phyloP scores from a whole-genome alignment of 2,113 vertebrate genomes.

The Myotis yumanensis region DNA sequence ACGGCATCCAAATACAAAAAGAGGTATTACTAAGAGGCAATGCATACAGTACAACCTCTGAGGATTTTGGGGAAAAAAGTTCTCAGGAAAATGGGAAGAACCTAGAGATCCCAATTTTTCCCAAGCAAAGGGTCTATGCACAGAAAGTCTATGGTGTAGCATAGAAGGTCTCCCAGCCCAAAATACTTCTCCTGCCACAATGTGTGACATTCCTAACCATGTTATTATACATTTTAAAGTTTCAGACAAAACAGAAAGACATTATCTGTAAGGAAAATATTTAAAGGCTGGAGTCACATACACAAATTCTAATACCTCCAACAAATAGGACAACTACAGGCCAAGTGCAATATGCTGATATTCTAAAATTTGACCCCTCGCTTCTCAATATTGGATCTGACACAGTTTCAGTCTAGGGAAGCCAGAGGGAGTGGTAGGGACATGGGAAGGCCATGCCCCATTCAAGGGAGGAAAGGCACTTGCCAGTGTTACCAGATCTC shows the following conservation, averaged over 20 bases:
- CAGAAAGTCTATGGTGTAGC: not conserved
- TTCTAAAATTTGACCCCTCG: not conserved
- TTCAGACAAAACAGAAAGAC: constrained; percentile 8
- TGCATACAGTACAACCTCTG: not conserved
- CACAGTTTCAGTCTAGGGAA: not conserved
- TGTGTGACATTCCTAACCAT: not conserved
- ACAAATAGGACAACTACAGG: not conserved
- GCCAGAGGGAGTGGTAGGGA: not conserved
- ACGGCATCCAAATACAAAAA: not conserved
- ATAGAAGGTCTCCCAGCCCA: not conserved
- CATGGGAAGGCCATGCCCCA: not conserved
- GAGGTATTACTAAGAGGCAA: not conserved
- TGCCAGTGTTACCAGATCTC: not conserved
- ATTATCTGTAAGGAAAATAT: not conserved
- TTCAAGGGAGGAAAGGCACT: not conserved
- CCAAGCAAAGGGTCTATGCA: not conserved
- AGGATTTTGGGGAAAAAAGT: not conserved
- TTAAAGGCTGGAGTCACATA: not conserved
- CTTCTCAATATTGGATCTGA: not conserved
- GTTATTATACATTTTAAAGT: not conserved
- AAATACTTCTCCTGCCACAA: not conserved
- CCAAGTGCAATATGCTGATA: not conserved
- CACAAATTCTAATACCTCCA: not conserved
- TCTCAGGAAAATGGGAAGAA: not conserved
- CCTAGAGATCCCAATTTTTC: not conserved